phyloP scores from a whole-genome alignment of 2,113 vertebrate species.

The Chloroceryle aenea region DNA sequence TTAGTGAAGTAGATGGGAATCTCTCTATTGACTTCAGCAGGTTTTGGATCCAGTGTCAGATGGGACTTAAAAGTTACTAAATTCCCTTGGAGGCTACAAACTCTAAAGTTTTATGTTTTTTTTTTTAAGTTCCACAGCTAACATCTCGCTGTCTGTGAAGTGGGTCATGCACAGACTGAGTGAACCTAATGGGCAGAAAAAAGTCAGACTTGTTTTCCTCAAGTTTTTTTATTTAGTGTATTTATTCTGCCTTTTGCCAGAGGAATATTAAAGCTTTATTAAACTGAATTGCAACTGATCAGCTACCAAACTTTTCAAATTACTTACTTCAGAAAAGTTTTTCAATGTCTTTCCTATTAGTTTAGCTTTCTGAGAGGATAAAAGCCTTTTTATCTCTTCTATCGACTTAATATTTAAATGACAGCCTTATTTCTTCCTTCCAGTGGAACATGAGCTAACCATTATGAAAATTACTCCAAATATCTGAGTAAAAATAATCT shows the following conservation, averaged over 20 bases:
- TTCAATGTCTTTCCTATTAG: background rate
- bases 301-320: background rate
- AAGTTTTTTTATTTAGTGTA: background rate
- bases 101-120: background rate
- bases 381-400: background rate
- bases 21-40: background rate
- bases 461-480: background rate
- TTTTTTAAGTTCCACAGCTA: background rate
- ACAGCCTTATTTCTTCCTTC: slow-evolving; percentile 22
- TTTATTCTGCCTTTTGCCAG: background rate
- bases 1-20: background rate
- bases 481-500: background rate
- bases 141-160: background rate
- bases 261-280: background rate
- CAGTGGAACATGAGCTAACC: background rate
- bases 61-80: background rate
- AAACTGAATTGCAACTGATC: background rate
- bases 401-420: background rate
- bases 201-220: background rate
- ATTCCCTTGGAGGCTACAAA: background rate
- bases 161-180: rapidly evolving
- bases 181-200: background rate
- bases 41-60: background rate
- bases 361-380: background rate
- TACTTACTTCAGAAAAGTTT: background rate